Percentiles rank a stretch among this genome's conserved stretches.
phyloP scores from a whole-genome alignment of 1,140 invertebrate species.

The Scaptomyza montana region DNA sequence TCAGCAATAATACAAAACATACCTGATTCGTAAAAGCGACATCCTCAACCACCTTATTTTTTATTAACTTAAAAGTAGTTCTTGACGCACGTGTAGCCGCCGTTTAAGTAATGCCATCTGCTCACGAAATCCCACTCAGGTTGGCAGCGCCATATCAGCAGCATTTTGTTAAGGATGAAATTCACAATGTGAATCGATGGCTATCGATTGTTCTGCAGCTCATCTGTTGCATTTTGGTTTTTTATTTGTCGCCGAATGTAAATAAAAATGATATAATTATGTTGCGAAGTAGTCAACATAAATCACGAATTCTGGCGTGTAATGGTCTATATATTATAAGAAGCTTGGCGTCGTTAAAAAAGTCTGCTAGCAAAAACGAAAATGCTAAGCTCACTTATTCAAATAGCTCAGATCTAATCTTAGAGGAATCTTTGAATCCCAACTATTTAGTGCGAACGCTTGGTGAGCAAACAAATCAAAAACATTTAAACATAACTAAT shows the following conservation, averaged over 20 bases:
- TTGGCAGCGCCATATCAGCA: conserved; percentile 27
- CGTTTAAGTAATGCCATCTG: conserved; percentile 33
- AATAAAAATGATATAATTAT: conserved; percentile 50
- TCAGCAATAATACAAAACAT: neutral
- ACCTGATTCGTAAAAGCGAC: conserved; percentile 79
- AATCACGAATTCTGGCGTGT: conserved; percentile 34
- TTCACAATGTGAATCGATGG: neutral
- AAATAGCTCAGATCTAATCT: conserved; percentile 24
- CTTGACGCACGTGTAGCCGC: conserved; percentile 65
- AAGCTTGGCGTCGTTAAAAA: conserved; percentile 28
- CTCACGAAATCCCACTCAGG: neutral
- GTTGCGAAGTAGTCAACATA: conserved; percentile 55
- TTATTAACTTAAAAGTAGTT: conserved; percentile 13
- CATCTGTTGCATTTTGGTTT: conserved; percentile 27
- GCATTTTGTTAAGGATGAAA: neutral
- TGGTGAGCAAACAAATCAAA: conserved; percentile 25
- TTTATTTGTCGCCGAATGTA: conserved; percentile 16
- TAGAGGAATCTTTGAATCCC: conserved; percentile 60
- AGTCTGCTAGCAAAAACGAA: conserved; percentile 3
- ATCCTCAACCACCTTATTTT: conserved; percentile 48
- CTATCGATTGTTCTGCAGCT: conserved; percentile 30
- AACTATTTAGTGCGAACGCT: conserved; percentile 51
- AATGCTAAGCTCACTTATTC: conserved; percentile 21
- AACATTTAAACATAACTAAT: neutral
- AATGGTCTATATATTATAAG: conserved; percentile 25